Evolutionary conservation across 2,797 vertebrate species (phyloP).

Genomic region (Phrynocephalus guinanensis): DNA sequence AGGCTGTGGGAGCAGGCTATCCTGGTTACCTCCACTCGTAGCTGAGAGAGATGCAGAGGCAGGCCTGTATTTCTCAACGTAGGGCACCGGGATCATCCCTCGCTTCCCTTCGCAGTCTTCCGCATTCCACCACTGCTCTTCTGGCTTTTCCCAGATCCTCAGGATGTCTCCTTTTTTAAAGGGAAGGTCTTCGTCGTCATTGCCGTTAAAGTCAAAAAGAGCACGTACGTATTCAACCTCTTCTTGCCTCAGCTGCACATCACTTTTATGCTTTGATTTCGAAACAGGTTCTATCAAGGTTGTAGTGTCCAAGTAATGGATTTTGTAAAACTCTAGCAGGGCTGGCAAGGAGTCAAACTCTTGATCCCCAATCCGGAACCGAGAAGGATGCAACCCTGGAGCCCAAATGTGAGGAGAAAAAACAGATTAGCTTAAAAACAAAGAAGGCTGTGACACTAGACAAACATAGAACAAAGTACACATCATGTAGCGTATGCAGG

Average conservation of each 20-base stretch:
- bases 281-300: slow-evolving; percentile 97
- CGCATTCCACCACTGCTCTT: slow-evolving; percentile 99
- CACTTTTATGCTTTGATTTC: slow-evolving; percentile 89
- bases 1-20: slow-evolving; percentile 87
- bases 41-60: slow-evolving; percentile 85
- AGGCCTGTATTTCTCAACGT: slow-evolving; percentile 96
- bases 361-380: slow-evolving; percentile 97
- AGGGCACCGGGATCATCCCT: slow-evolving; percentile 98
- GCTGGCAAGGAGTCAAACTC: slow-evolving; percentile 96
- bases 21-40: slow-evolving; percentile 89
- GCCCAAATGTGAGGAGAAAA: slow-evolving; percentile 52
- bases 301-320: slow-evolving; percentile 99
- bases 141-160: slow-evolving; percentile 94
- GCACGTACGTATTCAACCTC: slow-evolving; percentile 92
- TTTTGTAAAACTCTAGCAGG: slow-evolving; percentile 99
- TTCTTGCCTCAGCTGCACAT: slow-evolving; percentile 87
- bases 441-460: background rate
- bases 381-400: slow-evolving; percentile 84
- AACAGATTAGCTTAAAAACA: slow-evolving; percentile 60
- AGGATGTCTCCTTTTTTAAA: slow-evolving; percentile 97
- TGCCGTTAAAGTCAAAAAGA: slow-evolving; percentile 98
- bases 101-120: slow-evolving; percentile 93
- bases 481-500: no score
- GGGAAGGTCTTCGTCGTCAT: slow-evolving; percentile 97
- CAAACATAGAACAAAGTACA: no score